Conservation (phyloP, 2,888 invertebrate species). For the Drosophila anceps region DNA sequence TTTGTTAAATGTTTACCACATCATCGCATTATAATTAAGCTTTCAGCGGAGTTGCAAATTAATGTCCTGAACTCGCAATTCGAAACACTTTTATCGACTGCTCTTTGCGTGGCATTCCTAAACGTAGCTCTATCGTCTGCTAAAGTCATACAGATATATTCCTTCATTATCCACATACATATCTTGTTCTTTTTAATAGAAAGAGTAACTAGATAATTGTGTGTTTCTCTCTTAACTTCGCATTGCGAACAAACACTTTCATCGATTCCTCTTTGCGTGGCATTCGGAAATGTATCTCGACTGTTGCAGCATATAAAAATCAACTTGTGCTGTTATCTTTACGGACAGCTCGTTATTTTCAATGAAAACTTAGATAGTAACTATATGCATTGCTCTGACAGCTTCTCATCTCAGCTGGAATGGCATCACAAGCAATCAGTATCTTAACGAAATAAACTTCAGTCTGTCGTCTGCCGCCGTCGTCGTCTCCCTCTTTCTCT, state of each 20-base stretch:
- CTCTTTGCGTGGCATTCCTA: neutral
- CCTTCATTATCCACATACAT: neutral
- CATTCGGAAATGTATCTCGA: neutral
- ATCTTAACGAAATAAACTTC: slow-evolving; percentile 40
- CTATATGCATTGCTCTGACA: slow-evolving; percentile 1
- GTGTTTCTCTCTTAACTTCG: neutral
- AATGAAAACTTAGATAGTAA: slow-evolving; percentile 1
- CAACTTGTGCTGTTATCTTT: slow-evolving; percentile 9
- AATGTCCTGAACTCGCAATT: neutral
- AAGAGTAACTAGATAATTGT: neutral
- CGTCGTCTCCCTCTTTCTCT: too few relatives aligned
- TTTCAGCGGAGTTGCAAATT: slow-evolving; percentile 6
- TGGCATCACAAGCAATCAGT: slow-evolving; percentile 53
- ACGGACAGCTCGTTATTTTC: slow-evolving; percentile 9
- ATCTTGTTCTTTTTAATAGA: neutral
- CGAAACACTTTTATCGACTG: slow-evolving; percentile 1
- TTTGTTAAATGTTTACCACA: slow-evolving; percentile 58
- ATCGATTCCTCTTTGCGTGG: neutral
- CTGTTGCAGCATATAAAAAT: neutral
- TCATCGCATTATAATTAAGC: slow-evolving; percentile 52
- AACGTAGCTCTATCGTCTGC: neutral
- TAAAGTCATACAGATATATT: neutral
- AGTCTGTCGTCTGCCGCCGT: neutral
- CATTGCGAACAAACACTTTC: neutral
- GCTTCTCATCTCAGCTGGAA: neutral